These are phyloP conservation scores for Scaptomyza montana DNA, from an alignment of 1,140 invertebrate genomes.

Conservation along the genomic window DNA sequence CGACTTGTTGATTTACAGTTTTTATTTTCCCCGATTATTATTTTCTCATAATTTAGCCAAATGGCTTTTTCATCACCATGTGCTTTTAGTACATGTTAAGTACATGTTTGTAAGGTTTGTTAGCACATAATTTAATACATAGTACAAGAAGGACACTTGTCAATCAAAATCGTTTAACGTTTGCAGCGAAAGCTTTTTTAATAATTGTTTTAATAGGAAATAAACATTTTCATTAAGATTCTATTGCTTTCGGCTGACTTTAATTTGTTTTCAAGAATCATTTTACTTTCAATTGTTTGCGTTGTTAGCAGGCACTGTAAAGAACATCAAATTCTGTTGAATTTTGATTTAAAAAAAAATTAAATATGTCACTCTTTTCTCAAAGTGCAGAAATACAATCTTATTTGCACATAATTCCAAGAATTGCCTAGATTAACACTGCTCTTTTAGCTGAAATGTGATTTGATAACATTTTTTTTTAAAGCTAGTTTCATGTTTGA, in stretches of 20 bases:
- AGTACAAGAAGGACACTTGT: background rate
- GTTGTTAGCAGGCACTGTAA: no score
- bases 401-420: background rate
- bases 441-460: no score
- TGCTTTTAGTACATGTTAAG: background rate
- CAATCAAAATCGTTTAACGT: background rate
- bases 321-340: no score
- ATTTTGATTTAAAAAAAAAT: background rate
- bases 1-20: conserved; percentile 1
- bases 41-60: background rate
- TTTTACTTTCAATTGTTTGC: no score
- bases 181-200: background rate
- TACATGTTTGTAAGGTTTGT: background rate
- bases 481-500: no score
- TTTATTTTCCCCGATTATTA: background rate
- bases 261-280: no score
- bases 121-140: conserved; percentile 1
- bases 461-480: no score
- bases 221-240: no score
- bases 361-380: background rate
- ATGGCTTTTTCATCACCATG: background rate
- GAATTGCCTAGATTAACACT: background rate
- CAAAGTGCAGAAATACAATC: background rate
- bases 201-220: background rate
- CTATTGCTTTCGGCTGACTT: no score